These are phyloP conservation scores for Ophioderma brevispina DNA, from an alignment of 35 echinoderm and acorn worm species.

Conservation along the genomic window DNA sequence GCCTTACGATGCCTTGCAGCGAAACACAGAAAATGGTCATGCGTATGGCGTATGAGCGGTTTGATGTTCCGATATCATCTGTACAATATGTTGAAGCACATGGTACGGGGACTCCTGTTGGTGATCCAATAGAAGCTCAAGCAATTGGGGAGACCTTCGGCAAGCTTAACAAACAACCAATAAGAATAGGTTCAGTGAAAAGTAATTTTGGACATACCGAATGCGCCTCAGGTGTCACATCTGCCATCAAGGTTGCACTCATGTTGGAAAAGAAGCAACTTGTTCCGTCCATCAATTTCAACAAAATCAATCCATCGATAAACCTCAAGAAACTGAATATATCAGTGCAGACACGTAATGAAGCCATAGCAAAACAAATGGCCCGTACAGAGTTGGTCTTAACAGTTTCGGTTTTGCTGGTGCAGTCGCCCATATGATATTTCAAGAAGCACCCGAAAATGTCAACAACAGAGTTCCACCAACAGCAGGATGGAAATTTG, in stretches of 20 bases:
- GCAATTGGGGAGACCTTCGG: slow-evolving; percentile 78
- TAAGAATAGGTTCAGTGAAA: slow-evolving; percentile 91
- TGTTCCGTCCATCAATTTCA: slow-evolving; percentile 85
- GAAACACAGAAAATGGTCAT: slow-evolving; percentile 66
- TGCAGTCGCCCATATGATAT: slow-evolving; percentile 83
- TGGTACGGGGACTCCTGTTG: slow-evolving; percentile 94
- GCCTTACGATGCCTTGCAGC: slow-evolving; percentile 88
- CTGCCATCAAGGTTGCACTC: slow-evolving; percentile 89
- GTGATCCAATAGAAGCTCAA: slow-evolving; percentile 91
- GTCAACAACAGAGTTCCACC: background rate
- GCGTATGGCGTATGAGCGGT: slow-evolving; percentile 74
- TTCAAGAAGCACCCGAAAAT: slow-evolving; percentile 78
- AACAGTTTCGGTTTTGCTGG: slow-evolving; percentile 96
- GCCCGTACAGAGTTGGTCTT: slow-evolving; percentile 66
- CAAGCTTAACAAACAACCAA: slow-evolving; percentile 8
- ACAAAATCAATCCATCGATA: slow-evolving; percentile 66
- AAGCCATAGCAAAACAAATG: slow-evolving; percentile 32
- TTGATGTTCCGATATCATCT: slow-evolving; percentile 62
- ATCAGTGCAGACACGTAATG: slow-evolving; percentile 9
- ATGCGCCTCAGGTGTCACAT: slow-evolving; percentile 68
- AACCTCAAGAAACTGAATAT: slow-evolving; percentile 68
- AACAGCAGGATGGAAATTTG: slow-evolving; percentile 70
- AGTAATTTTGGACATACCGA: slow-evolving; percentile 97
- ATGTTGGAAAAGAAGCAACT: slow-evolving; percentile 78
- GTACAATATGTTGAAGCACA: slow-evolving; percentile 90